These are phyloP conservation scores for Menidia beryllina DNA, from an alignment of 2,113 vertebrate species.

Conservation along the genomic window DNA sequence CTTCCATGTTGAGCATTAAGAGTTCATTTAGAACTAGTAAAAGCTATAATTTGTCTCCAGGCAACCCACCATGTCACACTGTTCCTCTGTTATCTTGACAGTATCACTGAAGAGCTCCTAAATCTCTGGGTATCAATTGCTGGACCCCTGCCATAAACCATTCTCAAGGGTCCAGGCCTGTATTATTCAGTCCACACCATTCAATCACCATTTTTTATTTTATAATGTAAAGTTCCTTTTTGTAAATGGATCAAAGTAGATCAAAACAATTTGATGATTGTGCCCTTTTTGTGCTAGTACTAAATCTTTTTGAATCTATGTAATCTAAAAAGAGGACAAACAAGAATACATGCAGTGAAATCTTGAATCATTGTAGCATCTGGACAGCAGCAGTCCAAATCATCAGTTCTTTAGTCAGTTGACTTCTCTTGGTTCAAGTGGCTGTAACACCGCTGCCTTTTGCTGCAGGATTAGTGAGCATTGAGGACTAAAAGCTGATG, in stretches of 20 bases:
- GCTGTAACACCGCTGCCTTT: not conserved
- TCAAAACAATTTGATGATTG: not conserved
- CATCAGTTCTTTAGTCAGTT: not conserved
- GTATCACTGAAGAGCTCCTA: conserved; percentile 12
- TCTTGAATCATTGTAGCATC: conserved; percentile 2
- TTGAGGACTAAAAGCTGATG: not conserved
- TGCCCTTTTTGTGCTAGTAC: not conserved
- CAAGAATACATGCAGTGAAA: conserved; percentile 4
- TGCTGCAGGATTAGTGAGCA: not conserved
- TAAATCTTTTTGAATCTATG: not conserved
- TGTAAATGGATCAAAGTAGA: not conserved
- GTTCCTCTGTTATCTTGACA: too few relatives aligned
- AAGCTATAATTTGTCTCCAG: conserved; percentile 27
- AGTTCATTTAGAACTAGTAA: conserved; percentile 13
- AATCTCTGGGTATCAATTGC: not conserved
- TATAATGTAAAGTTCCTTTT: too few relatives aligned
- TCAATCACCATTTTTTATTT: not conserved
- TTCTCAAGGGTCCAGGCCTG: too few relatives aligned
- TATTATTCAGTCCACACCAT: not conserved
- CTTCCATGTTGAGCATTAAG: conserved; percentile 27
- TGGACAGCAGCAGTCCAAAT: not conserved
- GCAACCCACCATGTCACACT: not conserved
- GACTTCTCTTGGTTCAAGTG: conserved; percentile 6
- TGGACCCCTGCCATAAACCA: too few relatives aligned
- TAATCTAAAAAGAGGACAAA: not conserved